These are phyloP conservation scores for Scolopax mira DNA, from an alignment of 2,113 vertebrate species.

Conservation along the genomic window DNA sequence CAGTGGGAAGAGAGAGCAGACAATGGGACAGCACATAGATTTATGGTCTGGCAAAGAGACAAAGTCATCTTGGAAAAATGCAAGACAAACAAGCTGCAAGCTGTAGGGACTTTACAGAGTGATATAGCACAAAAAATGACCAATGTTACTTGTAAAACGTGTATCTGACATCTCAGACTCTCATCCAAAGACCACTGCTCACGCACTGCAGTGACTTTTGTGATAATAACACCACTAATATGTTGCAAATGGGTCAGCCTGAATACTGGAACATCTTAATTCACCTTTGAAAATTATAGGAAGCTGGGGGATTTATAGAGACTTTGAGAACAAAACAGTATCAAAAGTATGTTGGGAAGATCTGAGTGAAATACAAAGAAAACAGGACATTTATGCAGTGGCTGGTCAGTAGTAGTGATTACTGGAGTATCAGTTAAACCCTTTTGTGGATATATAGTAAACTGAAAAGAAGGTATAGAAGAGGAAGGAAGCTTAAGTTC, in stretches of 20 bases:
- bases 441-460: neutral
- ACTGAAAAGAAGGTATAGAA: neutral
- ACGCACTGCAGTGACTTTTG: neutral
- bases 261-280: neutral
- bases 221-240: neutral
- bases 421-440: rapidly evolving
- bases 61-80: neutral
- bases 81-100: neutral
- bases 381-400: neutral
- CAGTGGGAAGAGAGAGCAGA: neutral
- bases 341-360: neutral
- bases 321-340: neutral
- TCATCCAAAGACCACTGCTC: neutral
- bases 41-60: neutral
- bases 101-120: neutral
- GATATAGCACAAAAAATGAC: neutral
- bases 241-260: neutral
- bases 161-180: neutral
- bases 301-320: neutral
- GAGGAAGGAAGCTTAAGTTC: neutral
- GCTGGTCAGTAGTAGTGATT: neutral
- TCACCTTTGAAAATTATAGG: neutral
- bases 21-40: neutral
- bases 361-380: neutral
- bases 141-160: neutral